Percentiles rank a stretch among this genome's conserved stretches.
Conservation (phyloP, 2,113 vertebrate species). For the Pleuronectes platessa region DNA sequence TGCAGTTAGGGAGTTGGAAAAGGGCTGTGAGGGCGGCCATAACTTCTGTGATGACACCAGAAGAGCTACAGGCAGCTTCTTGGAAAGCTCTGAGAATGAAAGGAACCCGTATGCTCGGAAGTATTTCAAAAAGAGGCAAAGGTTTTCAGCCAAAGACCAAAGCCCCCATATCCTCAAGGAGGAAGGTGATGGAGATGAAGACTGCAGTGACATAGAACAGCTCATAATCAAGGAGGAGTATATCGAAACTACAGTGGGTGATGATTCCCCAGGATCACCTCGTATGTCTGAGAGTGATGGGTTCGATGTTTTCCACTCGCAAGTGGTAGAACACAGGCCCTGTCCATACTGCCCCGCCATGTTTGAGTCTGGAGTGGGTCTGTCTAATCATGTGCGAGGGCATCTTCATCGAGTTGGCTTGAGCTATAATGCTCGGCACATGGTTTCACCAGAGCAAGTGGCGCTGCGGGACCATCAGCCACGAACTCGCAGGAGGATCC, state of each 20-base stretch:
- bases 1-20: constrained; percentile 71
- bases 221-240: constrained; percentile 78
- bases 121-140: constrained; percentile 66
- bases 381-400: constrained; percentile 94
- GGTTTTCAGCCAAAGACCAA: constrained; percentile 60
- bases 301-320: constrained; percentile 40
- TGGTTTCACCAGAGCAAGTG: constrained; percentile 94
- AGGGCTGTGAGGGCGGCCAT: constrained; percentile 49
- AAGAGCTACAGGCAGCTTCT: constrained; percentile 59
- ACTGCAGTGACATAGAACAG: constrained; percentile 70
- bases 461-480: constrained; percentile 90
- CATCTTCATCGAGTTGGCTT: constrained; percentile 93
- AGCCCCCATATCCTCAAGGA: constrained; percentile 21
- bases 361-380: constrained; percentile 93
- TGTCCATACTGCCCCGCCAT: constrained; percentile 94
- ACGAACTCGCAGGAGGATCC: constrained; percentile 88
- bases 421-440: constrained; percentile 93
- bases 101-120: constrained; percentile 60
- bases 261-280: constrained; percentile 38
- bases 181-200: constrained; percentile 55
- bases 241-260: constrained; percentile 54
- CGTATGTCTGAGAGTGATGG: constrained; percentile 25
- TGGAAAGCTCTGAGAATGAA: constrained; percentile 61
- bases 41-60: constrained; percentile 47
- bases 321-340: constrained; percentile 85